Base-by-base conservation (phyloP, 37 sponge, comb jelly and placozoan genomes). In the Halisarca cf. caerulea region DNA sequence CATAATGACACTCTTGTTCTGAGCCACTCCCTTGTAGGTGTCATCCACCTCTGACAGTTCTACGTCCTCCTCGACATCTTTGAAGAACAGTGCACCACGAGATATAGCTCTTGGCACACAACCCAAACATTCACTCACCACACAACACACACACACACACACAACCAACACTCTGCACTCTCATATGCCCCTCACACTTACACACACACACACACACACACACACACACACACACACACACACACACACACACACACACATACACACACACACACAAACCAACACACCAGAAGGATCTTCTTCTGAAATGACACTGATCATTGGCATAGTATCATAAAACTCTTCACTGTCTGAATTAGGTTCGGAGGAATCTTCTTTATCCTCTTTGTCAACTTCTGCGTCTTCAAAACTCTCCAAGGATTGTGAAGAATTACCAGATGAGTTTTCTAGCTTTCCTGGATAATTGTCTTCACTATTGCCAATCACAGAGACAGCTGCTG, bases 1-100 rank as follows among this genome's bases (percentile, higher is more conserved):
- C 88, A 96, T 93, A 9, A 98, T 96, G 51, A 98, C 85, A 47
- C 90, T 92, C 66, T 85, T 92, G 84, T 97, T 91, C 38, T 80
- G 86, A 55, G 91, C 87, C 35, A 94, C 90, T 25, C 88, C 91
- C 64, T 72, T 70, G 8, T 85, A 81, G 0, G 82, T 58, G 54
- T 89, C 85, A 44, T 85, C 82, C 39, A 58, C 78, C 35, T 89
- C 86, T n/a, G 60, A n/a, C 21, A 81, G 43, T 9, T 85, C 90
- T 14, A 34, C 62, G 23, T 90, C 91, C 36, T 90, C 91, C 61
- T 90, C 91, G 35, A 90, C 87, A 33, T 90, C 80, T 80, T 4
- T 9, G 38, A 3, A 73, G 21, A n/a, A n/a, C n/a, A n/a, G n/a
- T n/a, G n/a, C n/a, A n/a, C n/a, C n/a, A n/a, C n/a, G n/a, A n/a